These are phyloP conservation scores for Cryptocephalus primarius DNA, from an alignment of 2,888 invertebrate genomes.

Conservation along the genomic window DNA sequence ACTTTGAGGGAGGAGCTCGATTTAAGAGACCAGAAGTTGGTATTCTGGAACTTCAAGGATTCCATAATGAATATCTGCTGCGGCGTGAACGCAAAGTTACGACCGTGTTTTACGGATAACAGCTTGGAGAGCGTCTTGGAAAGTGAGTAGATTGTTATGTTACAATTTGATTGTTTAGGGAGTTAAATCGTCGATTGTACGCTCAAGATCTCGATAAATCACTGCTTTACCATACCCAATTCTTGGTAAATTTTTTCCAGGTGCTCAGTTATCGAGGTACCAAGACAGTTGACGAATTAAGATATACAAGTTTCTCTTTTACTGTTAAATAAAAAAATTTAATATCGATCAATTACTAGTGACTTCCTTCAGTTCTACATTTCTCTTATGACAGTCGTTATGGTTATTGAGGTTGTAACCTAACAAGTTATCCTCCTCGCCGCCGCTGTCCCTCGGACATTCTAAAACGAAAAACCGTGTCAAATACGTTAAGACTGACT, in stretches of 20 bases:
- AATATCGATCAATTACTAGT: background rate
- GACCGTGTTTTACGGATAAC: slow-evolving; percentile 22
- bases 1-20: slow-evolving; percentile 43
- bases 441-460: background rate
- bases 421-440: background rate
- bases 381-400: slow-evolving; percentile 4
- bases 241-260: too few species aligned
- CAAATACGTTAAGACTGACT: background rate
- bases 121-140: slow-evolving; percentile 21
- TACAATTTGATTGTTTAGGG: too few species aligned
- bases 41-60: slow-evolving; percentile 40
- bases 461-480: slow-evolving; percentile 1
- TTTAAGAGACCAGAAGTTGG: slow-evolving; percentile 39
- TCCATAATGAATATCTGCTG: slow-evolving; percentile 31
- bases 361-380: slow-evolving; percentile 3
- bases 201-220: too few species aligned
- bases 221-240: too few species aligned
- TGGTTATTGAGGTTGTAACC: background rate
- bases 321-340: too few species aligned
- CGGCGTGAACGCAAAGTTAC: slow-evolving; percentile 23
- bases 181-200: too few species aligned
- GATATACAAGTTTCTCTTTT: too few species aligned
- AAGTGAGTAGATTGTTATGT: slow-evolving; percentile 9
- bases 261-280: too few species aligned
- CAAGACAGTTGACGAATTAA: too few species aligned